These are phyloP conservation scores for Eidolon dupreanum DNA, from an alignment of 2,797 vertebrate species.

Conservation along the genomic window DNA sequence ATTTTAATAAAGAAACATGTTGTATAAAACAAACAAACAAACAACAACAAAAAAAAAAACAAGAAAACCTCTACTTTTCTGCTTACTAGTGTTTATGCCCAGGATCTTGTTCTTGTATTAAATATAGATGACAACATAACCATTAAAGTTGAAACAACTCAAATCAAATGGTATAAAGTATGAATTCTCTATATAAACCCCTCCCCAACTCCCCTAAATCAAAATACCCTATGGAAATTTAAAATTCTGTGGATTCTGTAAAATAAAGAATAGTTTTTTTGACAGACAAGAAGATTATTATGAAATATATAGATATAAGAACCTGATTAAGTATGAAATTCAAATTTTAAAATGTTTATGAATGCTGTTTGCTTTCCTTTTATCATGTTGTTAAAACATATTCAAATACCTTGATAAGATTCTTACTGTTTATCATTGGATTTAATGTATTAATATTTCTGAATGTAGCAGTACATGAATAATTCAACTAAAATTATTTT, in stretches of 20 bases:
- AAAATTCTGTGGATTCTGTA: not conserved
- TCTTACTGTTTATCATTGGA: not conserved
- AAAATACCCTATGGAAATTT: not conserved
- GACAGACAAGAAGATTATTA: not conserved
- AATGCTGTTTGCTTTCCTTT: not conserved
- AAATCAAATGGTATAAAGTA: not conserved
- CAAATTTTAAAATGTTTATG: not conserved
- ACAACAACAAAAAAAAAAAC: not conserved
- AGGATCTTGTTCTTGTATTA: not conserved
- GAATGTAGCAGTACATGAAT: not conserved
- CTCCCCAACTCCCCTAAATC: not conserved
- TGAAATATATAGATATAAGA: not conserved
- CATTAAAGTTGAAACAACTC: not conserved
- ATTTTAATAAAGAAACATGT: not conserved
- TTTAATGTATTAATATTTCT: not conserved
- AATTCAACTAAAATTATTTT: not conserved
- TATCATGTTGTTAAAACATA: not conserved
- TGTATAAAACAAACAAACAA: not conserved
- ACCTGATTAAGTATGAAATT: not conserved
- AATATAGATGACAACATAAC: not conserved
- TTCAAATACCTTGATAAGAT: not conserved
- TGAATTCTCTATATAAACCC: not conserved
- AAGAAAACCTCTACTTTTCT: not conserved
- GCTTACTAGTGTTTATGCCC: not conserved
- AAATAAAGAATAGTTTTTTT: not conserved